Percentiles rank a stretch among this genome's conserved stretches.
Conservation (phyloP, 2,888 invertebrate species). For the Byasa hedistus region DNA sequence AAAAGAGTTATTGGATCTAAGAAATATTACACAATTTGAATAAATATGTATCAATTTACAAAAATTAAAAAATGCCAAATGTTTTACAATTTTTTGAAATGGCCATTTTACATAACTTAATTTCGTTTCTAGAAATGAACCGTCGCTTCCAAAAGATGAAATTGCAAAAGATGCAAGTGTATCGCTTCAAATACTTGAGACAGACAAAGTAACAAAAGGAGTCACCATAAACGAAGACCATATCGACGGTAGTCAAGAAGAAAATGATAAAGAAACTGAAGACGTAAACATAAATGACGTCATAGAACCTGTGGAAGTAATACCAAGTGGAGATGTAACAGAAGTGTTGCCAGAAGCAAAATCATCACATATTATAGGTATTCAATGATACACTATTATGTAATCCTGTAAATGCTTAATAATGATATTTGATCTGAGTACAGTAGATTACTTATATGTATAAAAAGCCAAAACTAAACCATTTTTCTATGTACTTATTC, state of each 20-base stretch:
- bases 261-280: conserved; percentile 33
- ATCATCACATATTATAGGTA: conserved; percentile 26
- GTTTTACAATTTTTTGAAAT: no score
- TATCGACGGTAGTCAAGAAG: conserved; percentile 34
- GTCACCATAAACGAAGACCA: conserved; percentile 36
- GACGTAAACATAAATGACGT: conserved; percentile 39
- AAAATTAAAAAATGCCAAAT: no score
- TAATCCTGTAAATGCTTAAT: no score
- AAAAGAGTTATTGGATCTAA: no score
- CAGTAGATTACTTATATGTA: no score
- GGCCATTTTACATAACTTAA: background rate
- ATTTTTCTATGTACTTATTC: no score
- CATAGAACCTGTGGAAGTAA: conserved; percentile 38
- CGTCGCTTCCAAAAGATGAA: conserved; percentile 57
- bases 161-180: conserved; percentile 43
- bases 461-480: no score
- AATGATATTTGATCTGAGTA: no score
- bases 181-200: conserved; percentile 30
- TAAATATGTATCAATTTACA: no score
- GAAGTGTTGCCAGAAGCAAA: conserved; percentile 31
- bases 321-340: conserved; percentile 35
- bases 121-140: conserved; percentile 45
- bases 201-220: conserved; percentile 32
- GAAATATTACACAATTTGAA: no score
- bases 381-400: background rate